Evolutionary conservation across 2,888 invertebrate genomes (phyloP).

Genomic region (Schrankia costaestrigalis): DNA sequence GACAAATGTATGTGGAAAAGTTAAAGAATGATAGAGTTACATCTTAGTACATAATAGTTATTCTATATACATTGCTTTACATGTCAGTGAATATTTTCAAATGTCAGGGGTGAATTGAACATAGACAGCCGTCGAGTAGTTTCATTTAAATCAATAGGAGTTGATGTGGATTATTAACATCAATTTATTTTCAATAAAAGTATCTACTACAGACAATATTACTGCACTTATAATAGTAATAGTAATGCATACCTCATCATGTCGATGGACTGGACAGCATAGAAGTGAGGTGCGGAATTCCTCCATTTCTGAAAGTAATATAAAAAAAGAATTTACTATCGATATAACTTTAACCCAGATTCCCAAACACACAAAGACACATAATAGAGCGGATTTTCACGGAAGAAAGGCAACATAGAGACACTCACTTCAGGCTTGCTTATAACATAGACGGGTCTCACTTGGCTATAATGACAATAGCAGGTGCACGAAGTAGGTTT

Average conservation of each 20-base stretch:
- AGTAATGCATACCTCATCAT: constrained; percentile 61
- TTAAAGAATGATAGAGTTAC: background rate
- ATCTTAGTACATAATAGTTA: background rate
- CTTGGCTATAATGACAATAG: constrained; percentile 67
- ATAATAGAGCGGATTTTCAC: constrained; percentile 5
- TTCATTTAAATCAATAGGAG: constrained; percentile 71
- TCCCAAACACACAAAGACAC: constrained; percentile 9
- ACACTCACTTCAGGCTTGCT: constrained; percentile 68
- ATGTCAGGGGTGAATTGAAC: constrained; percentile 60
- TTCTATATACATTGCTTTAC: background rate
- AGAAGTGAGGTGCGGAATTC: constrained; percentile 71
- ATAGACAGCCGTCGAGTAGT: constrained; percentile 54
- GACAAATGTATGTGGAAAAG: background rate
- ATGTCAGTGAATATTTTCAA: constrained; percentile 23
- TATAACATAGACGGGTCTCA: constrained; percentile 72
- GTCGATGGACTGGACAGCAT: constrained; percentile 69
- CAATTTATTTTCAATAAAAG: constrained; percentile 59
- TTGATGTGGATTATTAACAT: constrained; percentile 57
- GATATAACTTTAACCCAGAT: background rate
- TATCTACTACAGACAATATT: constrained; percentile 26
- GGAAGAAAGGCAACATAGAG: constrained; percentile 37
- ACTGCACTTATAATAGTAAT: constrained; percentile 31
- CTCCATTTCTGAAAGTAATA: constrained; percentile 73
- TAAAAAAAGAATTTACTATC: background rate
- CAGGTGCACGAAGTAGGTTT: too few species aligned